Base-by-base conservation (phyloP, 2,113 vertebrate species). In the Psophia crepitans region DNA sequence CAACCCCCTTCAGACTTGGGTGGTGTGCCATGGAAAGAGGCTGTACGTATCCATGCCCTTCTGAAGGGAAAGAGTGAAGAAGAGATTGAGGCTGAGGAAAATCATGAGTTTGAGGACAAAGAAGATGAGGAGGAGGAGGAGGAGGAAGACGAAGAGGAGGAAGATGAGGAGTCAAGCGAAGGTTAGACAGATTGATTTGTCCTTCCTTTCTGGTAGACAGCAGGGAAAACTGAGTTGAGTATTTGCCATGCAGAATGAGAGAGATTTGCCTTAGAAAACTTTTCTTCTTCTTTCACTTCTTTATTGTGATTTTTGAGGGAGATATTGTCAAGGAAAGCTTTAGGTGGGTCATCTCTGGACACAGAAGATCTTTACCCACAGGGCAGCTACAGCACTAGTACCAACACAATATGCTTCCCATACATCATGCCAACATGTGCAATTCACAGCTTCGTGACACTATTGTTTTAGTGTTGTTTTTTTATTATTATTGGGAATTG, bases 21-120 rank as follows among this genome's bases (percentile, higher is more conserved):
- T 1, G 99, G 99, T 0, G 99, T 99, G 39, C 99, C 99, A 2
- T 99, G 99, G 99, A 99, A 99, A 87, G 99, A 99, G 95, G 99
- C 99, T 0, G 99, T 99, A 30, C 98, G 99, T 95, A 98, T 99
- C 79, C 99, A 99, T 1, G 98, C 99, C 71, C 98, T 99, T 53
- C 97, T 99, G 87, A 98, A 98, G 94, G 98, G 98, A 3, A 98
- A 98, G 70, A 97, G 91, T 12, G 97, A 97, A 13, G 98, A 96
- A 78, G 95, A 98, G 37, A 97, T 97, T 13, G 97, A 98, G 44
- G 89, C 95, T 49, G 97, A 97, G 23, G 95, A 93, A 78, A 97
- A 94, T 75, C 92, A 96, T 5, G 96, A 94, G 33, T 92, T 81
- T 30, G 96, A 88, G 44, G 73, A 98, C 22, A 98, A 88, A 58